Base-by-base conservation (phyloP, 2,113 vertebrate genomes). In the Chamaea fasciata region DNA sequence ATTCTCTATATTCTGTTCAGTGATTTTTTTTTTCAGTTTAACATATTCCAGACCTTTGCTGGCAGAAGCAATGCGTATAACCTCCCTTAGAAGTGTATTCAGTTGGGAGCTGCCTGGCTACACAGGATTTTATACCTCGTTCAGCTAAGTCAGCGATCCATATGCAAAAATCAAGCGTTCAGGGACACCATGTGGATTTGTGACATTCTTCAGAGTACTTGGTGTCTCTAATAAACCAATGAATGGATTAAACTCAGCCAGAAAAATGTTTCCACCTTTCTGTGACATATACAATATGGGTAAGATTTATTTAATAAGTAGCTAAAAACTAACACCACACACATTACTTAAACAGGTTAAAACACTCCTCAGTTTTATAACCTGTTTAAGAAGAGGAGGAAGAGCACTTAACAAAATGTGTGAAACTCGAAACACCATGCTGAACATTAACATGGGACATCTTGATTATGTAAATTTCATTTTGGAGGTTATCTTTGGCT, bases 131-230 rank as follows among this genome's bases (percentile, higher is more conserved):
- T 96, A 97, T 96, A 97, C 95, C 95, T 97, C 93, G 76, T 97
- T 98, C 97, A 97, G 97, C 94, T 96, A 97, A 97, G 95, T 98
- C 97, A 97, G 97, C 95, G 75, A 97, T 97, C 97, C 97, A 94
- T 97, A 98, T 97, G 96, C 97, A 97, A 97, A 97, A 97, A 92
- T 95, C 97, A 93, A 95, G 94, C 53, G 75, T 95, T 94, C 91
- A 95, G 96, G 97, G 95, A 97, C 93, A 46, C 95, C 95, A 92
- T 95, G 96, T 96, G 93, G 97, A 96, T 97, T 98, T 97, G 96
- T 94, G 97, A 97, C 97, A 98, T 96, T 97, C 96, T 97, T 96
- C 90, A 91, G 96, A 97, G 92, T 68, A 97, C 94, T 93, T 62
- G 94, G 94, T 96, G 89, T 92, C 87, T 96, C 95, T 96, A 90